These are phyloP conservation scores for Nomada fucata DNA, from an alignment of 2,888 invertebrate species.

Conservation along the genomic window DNA sequence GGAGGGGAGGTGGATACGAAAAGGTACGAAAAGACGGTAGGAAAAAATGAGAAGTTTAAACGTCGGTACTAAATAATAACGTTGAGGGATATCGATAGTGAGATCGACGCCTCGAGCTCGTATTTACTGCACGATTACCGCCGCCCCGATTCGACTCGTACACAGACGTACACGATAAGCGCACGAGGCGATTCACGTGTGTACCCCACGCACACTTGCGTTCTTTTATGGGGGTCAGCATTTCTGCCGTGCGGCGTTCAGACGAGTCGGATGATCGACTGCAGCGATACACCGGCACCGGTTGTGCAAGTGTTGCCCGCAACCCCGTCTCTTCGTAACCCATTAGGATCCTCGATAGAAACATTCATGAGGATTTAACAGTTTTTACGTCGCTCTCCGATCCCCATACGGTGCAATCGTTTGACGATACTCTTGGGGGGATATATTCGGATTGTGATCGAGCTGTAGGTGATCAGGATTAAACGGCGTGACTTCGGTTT, in stretches of 20 bases:
- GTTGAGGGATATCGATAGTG: slow-evolving; percentile 39
- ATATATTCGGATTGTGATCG: neutral
- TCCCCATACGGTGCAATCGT: neutral
- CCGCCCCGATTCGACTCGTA: slow-evolving; percentile 43
- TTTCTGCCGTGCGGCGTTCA: slow-evolving; percentile 22
- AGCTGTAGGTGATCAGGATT: neutral
- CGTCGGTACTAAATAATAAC: slow-evolving; percentile 44
- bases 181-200: slow-evolving; percentile 11
- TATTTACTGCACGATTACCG: slow-evolving; percentile 45
- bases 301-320: slow-evolving; percentile 29
- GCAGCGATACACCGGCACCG: slow-evolving; percentile 43
- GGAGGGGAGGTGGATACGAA: neutral
- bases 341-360: slow-evolving; percentile 11
- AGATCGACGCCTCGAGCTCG: slow-evolving; percentile 58
- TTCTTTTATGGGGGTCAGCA: slow-evolving; percentile 47
- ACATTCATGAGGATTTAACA: slow-evolving; percentile 4
- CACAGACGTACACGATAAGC: slow-evolving; percentile 5
- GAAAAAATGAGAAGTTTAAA: slow-evolving; percentile 14
- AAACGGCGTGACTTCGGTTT: too few species aligned
- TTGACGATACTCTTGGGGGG: neutral
- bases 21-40: too few species aligned
- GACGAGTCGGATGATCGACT: slow-evolving; percentile 44
- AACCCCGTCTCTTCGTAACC: slow-evolving; percentile 13
- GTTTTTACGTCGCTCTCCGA: neutral
- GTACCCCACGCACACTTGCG: slow-evolving; percentile 41